Base-by-base conservation (phyloP, 2,113 vertebrate species). In the Heloderma charlesbogerti region DNA sequence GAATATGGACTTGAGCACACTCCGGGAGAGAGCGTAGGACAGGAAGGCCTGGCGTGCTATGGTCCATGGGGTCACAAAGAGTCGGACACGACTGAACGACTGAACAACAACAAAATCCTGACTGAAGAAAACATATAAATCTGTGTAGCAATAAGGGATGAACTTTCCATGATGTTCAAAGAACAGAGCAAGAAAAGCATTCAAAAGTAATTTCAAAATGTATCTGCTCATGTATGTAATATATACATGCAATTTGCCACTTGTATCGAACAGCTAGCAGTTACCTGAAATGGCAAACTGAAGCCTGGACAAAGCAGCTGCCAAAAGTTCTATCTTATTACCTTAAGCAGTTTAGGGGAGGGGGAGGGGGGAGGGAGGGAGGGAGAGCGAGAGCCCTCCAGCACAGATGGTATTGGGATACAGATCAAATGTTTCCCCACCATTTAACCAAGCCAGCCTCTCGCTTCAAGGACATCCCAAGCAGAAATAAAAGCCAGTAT, bases 71-170 rank as follows among this genome's bases (percentile, higher is more conserved):
- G n/a, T n/a, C n/a, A n/a, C n/a, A n/a, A n/a, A n/a, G n/a, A n/a
- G n/a, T n/a, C n/a, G n/a, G n/a, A n/a, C n/a, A n/a, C n/a, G n/a
- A n/a, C n/a, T n/a, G n/a, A n/a, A n/a, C n/a, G n/a, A n/a, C n/a
- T n/a, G n/a, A n/a, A n/a, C n/a, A n/a, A n/a, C n/a, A n/a, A n/a
- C n/a, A 75, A 45, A 79, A 27, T 48, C 54, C 40, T 69, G 37
- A 40, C 34, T 67, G 57, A 88, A 20, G 13, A 27, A 57, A 86
- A 43, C 37, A 25, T 27, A 51, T 22, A 51, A 45, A 57, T 71
- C n/a, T 51, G 63, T 67, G 75, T 91, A 67, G 75, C 80, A 90
- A 94, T 94, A 54, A 85, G 85, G 85, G 91, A 81, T 66, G 91
- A 72, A 95, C 51, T 81, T 69, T 40, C 69, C 66, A 88, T 69